A percentile compares a stretch with the other conserved stretches of the same genome.
Conservation (phyloP, 2,888 invertebrate genomes). For the Lithophane leautieri region DNA sequence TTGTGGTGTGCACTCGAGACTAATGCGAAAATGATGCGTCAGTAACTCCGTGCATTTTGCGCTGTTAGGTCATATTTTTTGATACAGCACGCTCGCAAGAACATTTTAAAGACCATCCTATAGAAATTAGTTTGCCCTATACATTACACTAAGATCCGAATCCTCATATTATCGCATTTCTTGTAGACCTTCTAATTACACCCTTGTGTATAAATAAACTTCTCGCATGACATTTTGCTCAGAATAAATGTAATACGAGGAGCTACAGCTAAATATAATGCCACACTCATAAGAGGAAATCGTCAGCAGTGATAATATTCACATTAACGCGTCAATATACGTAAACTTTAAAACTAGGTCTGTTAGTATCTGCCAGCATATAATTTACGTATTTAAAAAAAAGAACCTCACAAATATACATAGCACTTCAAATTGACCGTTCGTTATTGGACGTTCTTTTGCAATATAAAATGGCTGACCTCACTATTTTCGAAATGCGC, state of each 20-base stretch:
- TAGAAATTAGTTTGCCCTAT: background rate
- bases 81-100: background rate
- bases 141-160: background rate
- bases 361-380: background rate
- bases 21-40: background rate
- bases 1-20: background rate
- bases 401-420: background rate
- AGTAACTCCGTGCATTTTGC: background rate
- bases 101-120: background rate
- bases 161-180: constrained; percentile 18
- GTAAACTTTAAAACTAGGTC: constrained; percentile 36
- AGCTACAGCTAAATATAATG: constrained; percentile 57
- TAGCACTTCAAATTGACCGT: constrained; percentile 6
- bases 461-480: constrained; percentile 14
- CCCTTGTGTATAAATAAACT: constrained; percentile 40
- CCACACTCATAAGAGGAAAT: constrained; percentile 52
- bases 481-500: constrained; percentile 23
- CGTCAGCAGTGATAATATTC: constrained; percentile 51
- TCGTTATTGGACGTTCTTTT: constrained; percentile 24
- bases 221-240: constrained; percentile 47
- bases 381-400: background rate
- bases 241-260: constrained; percentile 48
- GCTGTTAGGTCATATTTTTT: background rate
- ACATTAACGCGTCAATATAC: constrained; percentile 46
- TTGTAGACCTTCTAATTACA: constrained; percentile 17